Conservation (phyloP, 1,140 invertebrate genomes). For the Galleria mellonella region DNA sequence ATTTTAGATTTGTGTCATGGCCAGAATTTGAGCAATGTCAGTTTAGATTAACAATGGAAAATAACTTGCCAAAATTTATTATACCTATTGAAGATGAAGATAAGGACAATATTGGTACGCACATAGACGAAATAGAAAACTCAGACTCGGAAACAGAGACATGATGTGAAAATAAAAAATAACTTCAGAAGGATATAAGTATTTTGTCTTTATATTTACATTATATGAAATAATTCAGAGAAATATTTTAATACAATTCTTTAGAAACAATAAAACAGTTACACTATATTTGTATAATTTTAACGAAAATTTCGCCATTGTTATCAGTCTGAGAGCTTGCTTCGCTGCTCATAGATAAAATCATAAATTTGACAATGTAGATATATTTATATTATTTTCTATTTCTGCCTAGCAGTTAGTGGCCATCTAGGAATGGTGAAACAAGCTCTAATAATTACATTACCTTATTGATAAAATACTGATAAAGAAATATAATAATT, state of each 20-base stretch:
- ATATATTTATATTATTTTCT: too few relatives aligned
- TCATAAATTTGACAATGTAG: too few relatives aligned
- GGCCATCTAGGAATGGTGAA: too few relatives aligned
- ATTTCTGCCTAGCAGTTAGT: too few relatives aligned
- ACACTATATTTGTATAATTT: too few relatives aligned
- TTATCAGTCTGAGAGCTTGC: too few relatives aligned
- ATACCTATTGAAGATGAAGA: constrained; percentile 40
- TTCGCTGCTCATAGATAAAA: too few relatives aligned
- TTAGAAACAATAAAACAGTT: too few relatives aligned
- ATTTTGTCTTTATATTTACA: constrained; percentile 8
- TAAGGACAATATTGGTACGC: constrained; percentile 25
- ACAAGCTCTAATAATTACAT: too few relatives aligned
- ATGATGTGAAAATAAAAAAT: constrained; percentile 4
- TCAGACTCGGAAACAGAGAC: constrained; percentile 41
- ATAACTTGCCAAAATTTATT: constrained; percentile 57
- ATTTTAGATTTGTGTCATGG: constrained; percentile 73
- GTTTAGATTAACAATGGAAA: constrained; percentile 75
- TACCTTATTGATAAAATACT: too few relatives aligned
- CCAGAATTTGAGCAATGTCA: constrained; percentile 76
- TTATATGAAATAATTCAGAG: neutral
- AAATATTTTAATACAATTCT: neutral
- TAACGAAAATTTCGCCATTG: too few relatives aligned
- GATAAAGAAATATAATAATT: too few relatives aligned
- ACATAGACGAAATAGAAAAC: constrained; percentile 41
- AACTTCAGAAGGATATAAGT: constrained; percentile 7